Evolutionary conservation across 2,797 vertebrate genomes (phyloP).

Genomic region (Pantherophis vulpinus): DNA sequence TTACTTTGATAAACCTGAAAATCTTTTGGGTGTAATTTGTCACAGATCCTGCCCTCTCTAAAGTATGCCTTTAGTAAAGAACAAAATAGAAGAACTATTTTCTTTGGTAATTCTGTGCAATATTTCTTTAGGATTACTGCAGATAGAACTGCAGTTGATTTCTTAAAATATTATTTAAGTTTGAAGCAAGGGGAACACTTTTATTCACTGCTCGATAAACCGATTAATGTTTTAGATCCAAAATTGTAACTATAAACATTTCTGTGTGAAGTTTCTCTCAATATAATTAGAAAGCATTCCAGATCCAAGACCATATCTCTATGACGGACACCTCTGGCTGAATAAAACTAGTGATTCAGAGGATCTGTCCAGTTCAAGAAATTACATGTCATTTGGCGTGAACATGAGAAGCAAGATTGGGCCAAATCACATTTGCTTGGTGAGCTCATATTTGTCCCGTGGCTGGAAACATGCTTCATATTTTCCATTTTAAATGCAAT

Average conservation of each 20-base stretch:
- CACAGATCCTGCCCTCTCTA: not conserved
- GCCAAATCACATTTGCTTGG: slow-evolving; percentile 2
- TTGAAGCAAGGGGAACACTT: not conserved
- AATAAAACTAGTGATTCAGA: not conserved
- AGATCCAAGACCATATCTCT: not conserved
- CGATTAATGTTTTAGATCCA: not conserved
- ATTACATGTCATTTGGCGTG: slow-evolving; percentile 14
- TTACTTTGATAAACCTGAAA: not conserved
- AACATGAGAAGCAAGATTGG: not conserved
- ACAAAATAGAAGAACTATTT: not conserved
- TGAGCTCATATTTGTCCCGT: slow-evolving; percentile 22
- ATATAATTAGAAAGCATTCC: not conserved
- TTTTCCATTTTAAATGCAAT: slow-evolving; percentile 30
- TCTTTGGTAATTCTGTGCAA: not conserved
- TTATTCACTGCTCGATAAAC: not conserved
- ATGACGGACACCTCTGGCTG: not conserved
- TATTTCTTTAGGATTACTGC: not conserved
- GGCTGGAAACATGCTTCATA: slow-evolving; percentile 14
- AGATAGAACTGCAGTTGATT: not conserved
- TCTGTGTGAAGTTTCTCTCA: not conserved
- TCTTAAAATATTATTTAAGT: not conserved
- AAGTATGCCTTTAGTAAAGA: not conserved
- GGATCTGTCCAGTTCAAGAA: not conserved
- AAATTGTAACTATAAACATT: not conserved
- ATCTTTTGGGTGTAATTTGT: not conserved